Base-by-base conservation (phyloP, 2,888 invertebrate genomes). In the Proisotoma minuta region DNA sequence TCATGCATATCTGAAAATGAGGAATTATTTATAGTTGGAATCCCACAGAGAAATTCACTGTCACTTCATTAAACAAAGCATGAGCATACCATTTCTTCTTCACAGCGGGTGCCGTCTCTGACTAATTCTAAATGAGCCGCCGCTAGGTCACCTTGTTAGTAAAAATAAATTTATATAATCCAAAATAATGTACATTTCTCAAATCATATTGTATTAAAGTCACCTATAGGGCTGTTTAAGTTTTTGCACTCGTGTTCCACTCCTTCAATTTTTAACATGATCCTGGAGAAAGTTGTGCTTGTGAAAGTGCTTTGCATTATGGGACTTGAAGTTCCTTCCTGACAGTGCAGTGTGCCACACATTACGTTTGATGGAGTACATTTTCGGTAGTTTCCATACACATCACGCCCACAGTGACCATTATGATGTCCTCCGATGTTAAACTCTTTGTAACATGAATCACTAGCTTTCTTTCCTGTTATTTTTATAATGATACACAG, bases 281-380 rank as follows among this genome's bases (percentile, higher is more conserved):
- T 96, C 75, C 88, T 84, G 5, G 92, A 89, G 78, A 88, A 91
- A 70, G 87, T 87, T 10, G 69, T 66, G 56, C 63, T 69, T 75
- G 89, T 86, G 77, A 91, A 88, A 80, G 87, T 84, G 15, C 87
- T 89, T 34, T 85, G 82, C 67, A 88, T 84, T 29, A 88, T 84
- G 2, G 96, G 96, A 75, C 87, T 85, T 53, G 87, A 83, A 77
- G 85, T 87, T 12, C 97, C 98, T 62, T 85, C 84, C 77, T 91
- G 90, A 78, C 98, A 98, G 77, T 98, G 98, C 68, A 98, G 82
- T 1, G 96, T 88, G 15, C 98, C 98, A 77, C 98, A 98, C 73
- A 85, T 84, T 27, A 94, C 88, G 79, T 98, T 92, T 76, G 88
- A 87, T 75, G 83, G 81, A 63, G 89, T 87, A 78, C 96, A 96